Evolutionary conservation across 2,797 vertebrate genomes (phyloP), one percentile per base, ranked within the genome.

Genomic region (Falco columbarius): DNA sequence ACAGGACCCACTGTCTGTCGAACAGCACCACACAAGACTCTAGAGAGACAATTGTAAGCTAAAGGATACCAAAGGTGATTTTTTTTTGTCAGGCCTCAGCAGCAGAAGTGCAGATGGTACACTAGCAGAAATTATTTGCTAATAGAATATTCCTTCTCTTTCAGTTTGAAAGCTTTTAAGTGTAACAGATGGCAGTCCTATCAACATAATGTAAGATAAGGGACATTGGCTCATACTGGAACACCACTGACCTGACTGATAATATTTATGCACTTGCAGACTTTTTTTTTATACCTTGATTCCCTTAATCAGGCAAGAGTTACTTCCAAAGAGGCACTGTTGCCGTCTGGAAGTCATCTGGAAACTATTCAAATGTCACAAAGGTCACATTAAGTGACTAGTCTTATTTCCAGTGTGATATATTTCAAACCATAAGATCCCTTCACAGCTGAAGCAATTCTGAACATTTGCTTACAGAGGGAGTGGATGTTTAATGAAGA

Each of bases 321-420:
- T 94, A 38, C 36, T 89, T 96, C 61, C 70, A 94, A 83, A 85
- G 56, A 93, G 73, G 29, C 38, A 44, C 34, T 72, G 27, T 38
- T 87, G 27, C 58, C 36, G 15, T 75, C 83, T 96, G 82, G 82
- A 96, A 94, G 46, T 94, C 77, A 91, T 75, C 73, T 93, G 85
- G 80, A 96, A 91, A 62, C 18, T 52, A n/a, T 74, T 85, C 56
- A 90, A 71, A 79, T 12, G 29, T 79, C n/a, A 7, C 29, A 79
- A 89, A 84, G 66, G 68, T 93, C 65, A 94, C 90, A 95, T 92
- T 91, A 93, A 94, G 87, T 95, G 34, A 74, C 65, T 74, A 40
- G 16, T 68, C 51, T 89, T 86, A 88, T 74, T 95, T 89, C 61
- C 49, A 84, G 47, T 46, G 30, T 59, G 49, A 54, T 87, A 17